Evolutionary conservation across 2,113 vertebrate species (phyloP).

Genomic region (Hucho hucho): DNA sequence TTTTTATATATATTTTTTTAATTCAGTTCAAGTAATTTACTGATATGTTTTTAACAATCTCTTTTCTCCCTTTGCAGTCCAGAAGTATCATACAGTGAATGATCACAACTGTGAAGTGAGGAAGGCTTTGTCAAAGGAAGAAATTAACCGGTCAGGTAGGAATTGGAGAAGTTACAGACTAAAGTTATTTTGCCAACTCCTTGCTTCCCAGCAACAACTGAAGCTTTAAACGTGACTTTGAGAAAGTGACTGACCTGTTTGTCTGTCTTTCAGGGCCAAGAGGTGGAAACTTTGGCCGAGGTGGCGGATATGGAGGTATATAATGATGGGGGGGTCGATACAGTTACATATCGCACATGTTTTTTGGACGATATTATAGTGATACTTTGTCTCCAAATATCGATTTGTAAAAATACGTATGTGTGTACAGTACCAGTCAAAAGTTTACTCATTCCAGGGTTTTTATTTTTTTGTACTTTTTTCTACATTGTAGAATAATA

Average conservation of each 20-base stretch:
- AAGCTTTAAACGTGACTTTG: neutral
- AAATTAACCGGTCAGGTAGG: slow-evolving; percentile 87
- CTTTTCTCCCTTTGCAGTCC: slow-evolving; percentile 69
- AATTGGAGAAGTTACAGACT: slow-evolving; percentile 71
- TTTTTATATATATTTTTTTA: no score
- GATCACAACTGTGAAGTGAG: slow-evolving; percentile 94
- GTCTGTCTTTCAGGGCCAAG: slow-evolving; percentile 67
- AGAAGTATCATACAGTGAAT: slow-evolving; percentile 94
- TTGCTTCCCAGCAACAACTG: neutral
- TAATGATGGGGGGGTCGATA: no score
- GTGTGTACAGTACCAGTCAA: no score
- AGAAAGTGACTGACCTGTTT: neutral
- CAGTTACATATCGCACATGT: no score
- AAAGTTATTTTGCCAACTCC: no score
- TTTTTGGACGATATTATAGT: no score
- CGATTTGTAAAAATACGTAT: no score
- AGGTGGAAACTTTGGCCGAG: slow-evolving; percentile 66
- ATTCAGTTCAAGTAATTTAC: neutral
- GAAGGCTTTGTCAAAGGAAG: slow-evolving; percentile 91
- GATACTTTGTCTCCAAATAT: no score
- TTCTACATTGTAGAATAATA: no score
- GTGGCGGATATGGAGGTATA: slow-evolving; percentile 74
- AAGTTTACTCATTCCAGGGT: no score
- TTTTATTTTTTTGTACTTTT: no score
- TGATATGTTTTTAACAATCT: neutral